Evolutionary conservation across 2,888 invertebrate species (phyloP), one percentile per base, ranked within the genome.

Genomic region (Lasioglossum marginatum): DNA sequence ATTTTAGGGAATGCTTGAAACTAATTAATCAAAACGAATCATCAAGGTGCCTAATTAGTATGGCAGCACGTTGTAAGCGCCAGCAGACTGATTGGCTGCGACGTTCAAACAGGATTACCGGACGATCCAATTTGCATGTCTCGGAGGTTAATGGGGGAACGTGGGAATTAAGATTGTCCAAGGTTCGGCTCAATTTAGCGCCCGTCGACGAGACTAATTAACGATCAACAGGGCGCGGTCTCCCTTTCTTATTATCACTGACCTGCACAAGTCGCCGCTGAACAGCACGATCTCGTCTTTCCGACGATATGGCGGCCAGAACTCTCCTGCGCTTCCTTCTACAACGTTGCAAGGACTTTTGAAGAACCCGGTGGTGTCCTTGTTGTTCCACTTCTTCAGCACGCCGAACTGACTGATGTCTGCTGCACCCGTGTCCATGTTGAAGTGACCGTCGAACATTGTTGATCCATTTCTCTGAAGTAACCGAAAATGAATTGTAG

Each of bases 271-370:
- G 93, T 98, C 98, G 0, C 98, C 96, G 81, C 97, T 96, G 94
- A 97, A 98, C 91, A 98, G 95, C 48, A 95, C 95, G n/a, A 97
- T 95, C 40, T 95, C 96, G 1, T 96, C 96, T 86, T 96, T 96
- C 0, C 95, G 96, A 87, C 97, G 95, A 91, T 97, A 96, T 0
- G 97, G 97, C 0, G 97, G 97, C 94, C 97, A 97, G 93, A 98
- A 97, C 95, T 98, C 98, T 0, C 98, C 98, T 1, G 97, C 97
- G 34, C 98, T 97, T 40, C 98, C 98, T 81, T 96, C 95, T 0
- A 98, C 96, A 92, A 93, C 92, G 66, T 96, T 97, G 93, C 97
- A 97, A 31, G 96, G 94, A 2, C 96, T 96, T 2, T 93, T 93
- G 91, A 95, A 96, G 92, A 96, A 94, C 88, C 96, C 93, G 0